Evolutionary conservation across 2,113 vertebrate species (phyloP), one percentile per base, ranked within the genome.

Genomic region (Limanda limanda): DNA sequence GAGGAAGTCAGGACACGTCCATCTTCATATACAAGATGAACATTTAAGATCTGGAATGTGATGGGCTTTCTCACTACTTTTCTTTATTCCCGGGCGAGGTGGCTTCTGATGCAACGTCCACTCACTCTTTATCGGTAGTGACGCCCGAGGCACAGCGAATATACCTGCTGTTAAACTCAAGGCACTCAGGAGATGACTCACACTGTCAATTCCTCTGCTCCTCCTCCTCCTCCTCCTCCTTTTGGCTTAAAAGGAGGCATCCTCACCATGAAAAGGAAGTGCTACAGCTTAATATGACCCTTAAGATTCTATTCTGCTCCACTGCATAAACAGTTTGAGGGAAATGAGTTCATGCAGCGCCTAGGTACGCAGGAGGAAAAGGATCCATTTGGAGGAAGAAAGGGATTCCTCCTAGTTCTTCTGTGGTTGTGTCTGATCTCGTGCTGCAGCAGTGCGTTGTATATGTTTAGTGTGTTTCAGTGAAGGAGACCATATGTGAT

Each of bases 401-500:
- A 61, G 60, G 74, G 83, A 85, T 85, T 88, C 71, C 77, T 76
- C 48, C 0, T 12, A 70, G 73, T 73, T 82, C 68, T 75, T 85
- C 71, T 85, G 77, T 73, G 77, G 66, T 82, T 78, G 17, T 82
- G 82, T 88, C 85, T 78, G 77, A 84, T 73, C 79, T 76, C 57
- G 71, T 58, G 73, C 74, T 52, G 62, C 56, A 45, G 60, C 57
- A 5, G 40, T 54, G 60, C 0, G 0, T 27, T 71, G 61, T 18
- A 42, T 45, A 65, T 80, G 63, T 79, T 58, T 1, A 48, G 52
- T 58, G 67, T 69, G 47, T 72, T 56, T 51, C 7, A 54, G 27
- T 51, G 52, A 79, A 71, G 60, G 42, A 68, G 63, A 66, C 63
- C 68, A 77, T 81, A 47, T 71, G 64, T 68, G 68, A 83, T 84